Conservation (phyloP, 2,113 vertebrate species). For the Vicugna pacos region DNA sequence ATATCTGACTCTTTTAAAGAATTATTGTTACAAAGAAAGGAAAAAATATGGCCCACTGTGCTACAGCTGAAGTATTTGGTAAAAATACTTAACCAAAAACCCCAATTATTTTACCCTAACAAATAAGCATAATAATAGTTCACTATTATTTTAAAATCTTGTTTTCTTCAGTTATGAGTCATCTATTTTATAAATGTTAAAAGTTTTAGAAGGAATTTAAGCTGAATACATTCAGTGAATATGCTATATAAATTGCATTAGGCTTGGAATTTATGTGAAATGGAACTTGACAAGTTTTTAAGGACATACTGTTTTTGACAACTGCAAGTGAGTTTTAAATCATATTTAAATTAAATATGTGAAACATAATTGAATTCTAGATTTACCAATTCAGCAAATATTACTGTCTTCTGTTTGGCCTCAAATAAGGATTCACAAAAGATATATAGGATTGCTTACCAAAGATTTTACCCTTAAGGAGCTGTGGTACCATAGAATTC, state of each 20-base stretch:
- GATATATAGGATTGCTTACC: neutral
- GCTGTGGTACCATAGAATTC: neutral
- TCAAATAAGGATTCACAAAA: neutral
- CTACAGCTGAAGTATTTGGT: neutral
- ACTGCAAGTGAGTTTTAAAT: slow-evolving; percentile 51
- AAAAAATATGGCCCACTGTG: neutral
- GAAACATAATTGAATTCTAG: slow-evolving; percentile 21
- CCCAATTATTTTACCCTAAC: neutral
- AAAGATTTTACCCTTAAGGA: neutral
- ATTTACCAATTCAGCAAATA: slow-evolving; percentile 29
- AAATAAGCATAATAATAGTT: neutral
- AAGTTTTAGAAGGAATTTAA: neutral
- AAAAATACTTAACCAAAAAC: neutral
- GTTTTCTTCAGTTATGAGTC: neutral
- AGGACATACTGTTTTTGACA: neutral
- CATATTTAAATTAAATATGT: slow-evolving; percentile 48
- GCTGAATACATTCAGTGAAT: neutral
- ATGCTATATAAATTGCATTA: neutral
- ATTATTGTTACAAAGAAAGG: neutral
- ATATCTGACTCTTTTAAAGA: slow-evolving; percentile 6
- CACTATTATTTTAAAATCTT: slow-evolving; percentile 10
- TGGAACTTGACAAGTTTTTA: slow-evolving; percentile 26
- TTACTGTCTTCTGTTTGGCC: neutral
- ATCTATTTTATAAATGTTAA: neutral
- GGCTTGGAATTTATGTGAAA: slow-evolving; percentile 49